Percentiles rank a stretch among this genome's conserved stretches.
Conservation (phyloP, 2,797 vertebrate genomes). For the Myioborus melanocephalus region DNA sequence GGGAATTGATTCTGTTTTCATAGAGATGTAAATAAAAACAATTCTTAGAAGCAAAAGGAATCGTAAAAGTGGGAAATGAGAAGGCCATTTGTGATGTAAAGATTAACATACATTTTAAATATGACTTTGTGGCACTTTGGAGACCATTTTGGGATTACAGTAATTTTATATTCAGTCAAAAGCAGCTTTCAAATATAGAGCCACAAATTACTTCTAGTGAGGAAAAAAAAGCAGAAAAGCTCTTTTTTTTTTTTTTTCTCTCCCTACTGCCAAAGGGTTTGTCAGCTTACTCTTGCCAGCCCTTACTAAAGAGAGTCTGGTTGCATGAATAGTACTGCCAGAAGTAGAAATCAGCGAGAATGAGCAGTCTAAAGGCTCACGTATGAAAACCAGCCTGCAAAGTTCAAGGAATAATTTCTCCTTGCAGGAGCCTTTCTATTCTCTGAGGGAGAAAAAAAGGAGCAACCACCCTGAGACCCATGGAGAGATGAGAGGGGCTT, state of each 20-base stretch:
- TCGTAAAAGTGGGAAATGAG: background rate
- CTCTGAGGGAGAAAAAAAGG: background rate
- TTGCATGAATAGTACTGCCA: background rate
- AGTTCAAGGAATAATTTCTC: background rate
- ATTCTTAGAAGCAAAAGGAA: background rate
- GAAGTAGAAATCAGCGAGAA: background rate
- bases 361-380: background rate
- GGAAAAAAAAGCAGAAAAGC: background rate
- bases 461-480: accelerated
- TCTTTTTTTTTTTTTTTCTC: background rate
- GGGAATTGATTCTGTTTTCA: constrained; percentile 33
- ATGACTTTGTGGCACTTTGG: background rate
- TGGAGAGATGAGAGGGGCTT: background rate
- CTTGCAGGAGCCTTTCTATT: background rate
- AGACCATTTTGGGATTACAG: constrained; percentile 12
- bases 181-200: constrained; percentile 14
- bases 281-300: background rate
- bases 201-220: background rate
- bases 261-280: background rate
- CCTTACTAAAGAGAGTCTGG: background rate
- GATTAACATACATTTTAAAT: constrained; percentile 48
- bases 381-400: background rate
- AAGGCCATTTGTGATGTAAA: background rate
- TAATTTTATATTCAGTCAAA: constrained; percentile 35
- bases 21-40: constrained; percentile 41